phyloP scores from a whole-genome alignment of 2,797 vertebrate genomes.

The Sebastes taczanowskii region DNA sequence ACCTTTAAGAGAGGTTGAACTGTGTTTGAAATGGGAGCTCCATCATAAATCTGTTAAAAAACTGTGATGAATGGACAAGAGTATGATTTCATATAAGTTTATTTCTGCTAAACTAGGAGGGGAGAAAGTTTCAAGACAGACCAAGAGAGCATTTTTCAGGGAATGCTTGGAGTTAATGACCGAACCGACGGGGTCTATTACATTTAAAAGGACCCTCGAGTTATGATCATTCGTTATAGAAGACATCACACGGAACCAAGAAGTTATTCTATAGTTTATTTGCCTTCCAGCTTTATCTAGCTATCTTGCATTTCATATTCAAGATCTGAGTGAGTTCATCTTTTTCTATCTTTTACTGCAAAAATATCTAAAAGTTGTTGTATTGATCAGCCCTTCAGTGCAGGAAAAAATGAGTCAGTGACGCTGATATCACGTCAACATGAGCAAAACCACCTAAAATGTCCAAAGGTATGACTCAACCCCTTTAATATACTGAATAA shows the following conservation, averaged over 20 bases:
- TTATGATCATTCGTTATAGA: not conserved
- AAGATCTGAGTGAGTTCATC: not conserved
- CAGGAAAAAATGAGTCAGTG: not conserved
- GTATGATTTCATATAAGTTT: not conserved
- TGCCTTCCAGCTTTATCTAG: not conserved
- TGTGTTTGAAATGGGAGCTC: not conserved
- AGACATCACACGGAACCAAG: not conserved
- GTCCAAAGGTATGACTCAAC: not conserved
- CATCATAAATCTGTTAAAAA: not conserved
- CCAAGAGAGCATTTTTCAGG: not conserved
- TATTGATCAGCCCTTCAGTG: not conserved
- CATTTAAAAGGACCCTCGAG: not conserved
- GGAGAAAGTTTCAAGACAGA: not conserved
- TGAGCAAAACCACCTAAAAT: not conserved
- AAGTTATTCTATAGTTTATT: not conserved
- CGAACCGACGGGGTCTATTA: not conserved
- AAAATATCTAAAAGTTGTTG: not conserved
- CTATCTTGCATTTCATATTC: not conserved
- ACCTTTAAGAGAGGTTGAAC: no score
- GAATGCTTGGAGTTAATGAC: not conserved
- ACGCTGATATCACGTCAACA: not conserved
- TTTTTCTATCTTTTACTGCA: not conserved
- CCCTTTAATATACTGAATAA: not conserved
- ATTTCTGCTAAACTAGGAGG: not conserved
- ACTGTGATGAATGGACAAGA: not conserved